Base-by-base conservation (phyloP, 1,140 invertebrate species). In the Halesus radiatus region DNA sequence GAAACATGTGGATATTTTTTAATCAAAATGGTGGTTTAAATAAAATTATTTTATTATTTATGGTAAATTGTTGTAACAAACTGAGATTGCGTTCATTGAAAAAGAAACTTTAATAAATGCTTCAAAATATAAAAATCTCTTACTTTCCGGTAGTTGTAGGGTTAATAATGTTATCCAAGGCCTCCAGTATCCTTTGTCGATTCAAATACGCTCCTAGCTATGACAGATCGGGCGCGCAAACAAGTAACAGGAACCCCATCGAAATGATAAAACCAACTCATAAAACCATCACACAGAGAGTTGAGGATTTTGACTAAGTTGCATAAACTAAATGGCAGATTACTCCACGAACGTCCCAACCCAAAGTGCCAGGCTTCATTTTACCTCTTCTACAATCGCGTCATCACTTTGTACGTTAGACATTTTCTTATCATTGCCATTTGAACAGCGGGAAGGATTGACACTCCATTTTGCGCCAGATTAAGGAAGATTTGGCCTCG, bases 361-460 rank as follows among this genome's bases (percentile, higher is more conserved):
- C 20, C 13, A 37, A 68, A 68, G 26, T 68, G 32, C 64, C 16
- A 68, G 64, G 22, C 58, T 23, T 60, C 64, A 68, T 16, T 68
- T 45, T 68, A 32, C 29, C 15, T 68, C 64, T 37, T 68, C 26
- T 72, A 76, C 32, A 50, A 76, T 76, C 56, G 74, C 54, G 58
- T 76, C 74, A 64, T 76, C 74, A 76, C 56, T 76, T 76, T 76
- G 58, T 60, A 20, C 52, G 54, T 62, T 22, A 76, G 74, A 64
- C 26, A 16, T 64, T 76, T 76, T 76, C 74, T 64, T 76, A 76
- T 76, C 60, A 20, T 60, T 15, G 32, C 37, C 32, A 45, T 72
- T 72, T 53, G 20, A 72, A 52, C 8, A 72, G 45, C 62, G 37
- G 37, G 50, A 18, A 20, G 68, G 68, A 72, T 72, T 72, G 68